phyloP scores from a whole-genome alignment of 2,113 vertebrate genomes.

The Camelus bactrianus region DNA sequence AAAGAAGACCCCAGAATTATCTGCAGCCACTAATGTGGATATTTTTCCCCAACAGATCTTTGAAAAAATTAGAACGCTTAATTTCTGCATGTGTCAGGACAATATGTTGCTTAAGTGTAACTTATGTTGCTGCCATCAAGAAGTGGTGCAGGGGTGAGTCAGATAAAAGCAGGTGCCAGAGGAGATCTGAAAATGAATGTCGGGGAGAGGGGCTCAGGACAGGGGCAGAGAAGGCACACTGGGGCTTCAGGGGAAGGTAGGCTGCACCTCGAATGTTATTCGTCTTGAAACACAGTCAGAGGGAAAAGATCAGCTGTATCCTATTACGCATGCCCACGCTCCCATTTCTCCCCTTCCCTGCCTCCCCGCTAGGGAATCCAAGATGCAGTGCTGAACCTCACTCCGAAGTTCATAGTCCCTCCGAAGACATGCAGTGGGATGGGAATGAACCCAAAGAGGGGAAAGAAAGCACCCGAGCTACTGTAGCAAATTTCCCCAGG shows the following conservation, averaged over 20 bases:
- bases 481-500: not conserved
- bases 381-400: not conserved
- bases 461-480: not conserved
- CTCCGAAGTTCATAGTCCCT: not conserved
- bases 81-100: not conserved
- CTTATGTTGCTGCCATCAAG: not conserved
- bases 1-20: not conserved
- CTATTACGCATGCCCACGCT: not conserved
- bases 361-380: not conserved
- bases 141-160: too few relatives aligned
- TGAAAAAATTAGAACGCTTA: not conserved
- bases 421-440: not conserved
- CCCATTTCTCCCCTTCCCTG: not conserved
- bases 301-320: not conserved
- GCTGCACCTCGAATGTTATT: not conserved
- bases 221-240: fast-evolving
- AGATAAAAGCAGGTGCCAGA: not conserved
- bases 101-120: fast-evolving
- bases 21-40: not conserved
- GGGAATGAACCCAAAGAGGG: not conserved
- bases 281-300: not conserved
- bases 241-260: fast-evolving
- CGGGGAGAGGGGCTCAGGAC: not conserved
- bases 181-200: not conserved
- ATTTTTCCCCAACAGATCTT: not conserved